These are phyloP conservation scores for Melipona beecheii DNA, from an alignment of 2,888 invertebrate genomes.

Conservation along the genomic window DNA sequence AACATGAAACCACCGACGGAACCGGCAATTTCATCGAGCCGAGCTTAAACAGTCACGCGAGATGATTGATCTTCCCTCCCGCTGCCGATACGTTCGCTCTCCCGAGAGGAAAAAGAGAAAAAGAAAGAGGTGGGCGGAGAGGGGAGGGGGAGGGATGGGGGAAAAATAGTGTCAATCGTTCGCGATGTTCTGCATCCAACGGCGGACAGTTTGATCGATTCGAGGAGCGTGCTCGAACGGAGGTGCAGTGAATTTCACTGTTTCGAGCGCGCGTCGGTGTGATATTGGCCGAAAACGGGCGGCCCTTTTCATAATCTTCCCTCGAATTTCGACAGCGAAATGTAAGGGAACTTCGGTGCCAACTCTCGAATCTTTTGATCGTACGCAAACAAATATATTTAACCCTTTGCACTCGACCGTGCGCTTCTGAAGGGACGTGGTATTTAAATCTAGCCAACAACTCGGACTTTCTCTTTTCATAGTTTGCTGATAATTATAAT, in stretches of 20 bases:
- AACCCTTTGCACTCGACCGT: too few relatives aligned
- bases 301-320: not conserved
- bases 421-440: too few relatives aligned
- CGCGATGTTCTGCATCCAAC: slow-evolving; percentile 25
- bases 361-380: too few relatives aligned
- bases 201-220: slow-evolving; percentile 56
- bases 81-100: slow-evolving; percentile 35
- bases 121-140: not conserved
- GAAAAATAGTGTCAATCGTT: slow-evolving; percentile 44
- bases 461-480: too few relatives aligned
- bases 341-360: too few relatives aligned
- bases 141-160: too few relatives aligned
- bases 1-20: slow-evolving; percentile 10
- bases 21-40: slow-evolving; percentile 33
- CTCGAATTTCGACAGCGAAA: not conserved
- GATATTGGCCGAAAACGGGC: not conserved
- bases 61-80: slow-evolving; percentile 47
- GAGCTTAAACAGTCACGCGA: slow-evolving; percentile 49
- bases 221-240: slow-evolving; percentile 26
- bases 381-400: too few relatives aligned
- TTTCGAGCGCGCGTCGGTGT: slow-evolving; percentile 14
- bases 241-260: not conserved
- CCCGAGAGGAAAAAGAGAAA: not conserved
- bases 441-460: too few relatives aligned
- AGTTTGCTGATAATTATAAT: not conserved